These are phyloP conservation scores for Oryzaephilus surinamensis DNA, from an alignment of 1,140 invertebrate genomes.

Conservation along the genomic window DNA sequence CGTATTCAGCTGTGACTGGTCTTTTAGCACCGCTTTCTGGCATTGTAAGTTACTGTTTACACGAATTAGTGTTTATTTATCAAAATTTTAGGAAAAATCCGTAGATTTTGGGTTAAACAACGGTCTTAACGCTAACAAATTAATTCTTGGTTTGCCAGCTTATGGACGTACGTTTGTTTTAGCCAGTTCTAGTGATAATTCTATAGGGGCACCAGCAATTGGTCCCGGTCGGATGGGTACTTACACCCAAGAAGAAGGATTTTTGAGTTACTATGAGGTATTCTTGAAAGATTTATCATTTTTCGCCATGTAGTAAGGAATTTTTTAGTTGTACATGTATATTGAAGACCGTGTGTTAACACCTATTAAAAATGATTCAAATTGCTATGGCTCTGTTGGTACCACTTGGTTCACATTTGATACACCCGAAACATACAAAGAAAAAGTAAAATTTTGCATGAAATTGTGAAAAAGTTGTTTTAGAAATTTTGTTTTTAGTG, in stretches of 20 bases:
- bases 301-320: too few relatives aligned
- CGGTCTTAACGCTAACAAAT: too few relatives aligned
- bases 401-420: conserved; percentile 71
- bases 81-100: too few relatives aligned
- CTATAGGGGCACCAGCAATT: conserved; percentile 41
- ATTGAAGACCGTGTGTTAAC: conserved; percentile 36
- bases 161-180: conserved; percentile 39
- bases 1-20: background rate
- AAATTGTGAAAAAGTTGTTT: too few relatives aligned
- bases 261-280: conserved; percentile 55
- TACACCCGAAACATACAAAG: conserved; percentile 41
- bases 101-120: too few relatives aligned
- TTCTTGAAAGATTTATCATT: too few relatives aligned
- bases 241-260: conserved; percentile 58
- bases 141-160: conserved; percentile 38
- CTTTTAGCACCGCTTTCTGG: too few relatives aligned
- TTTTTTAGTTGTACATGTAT: conserved; percentile 20
- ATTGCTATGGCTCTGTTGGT: conserved; percentile 52
- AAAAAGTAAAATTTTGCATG: too few relatives aligned
- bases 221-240: conserved; percentile 48
- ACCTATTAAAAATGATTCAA: conserved; percentile 41
- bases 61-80: too few relatives aligned
- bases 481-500: too few relatives aligned
- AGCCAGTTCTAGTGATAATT: conserved; percentile 36
- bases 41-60: too few relatives aligned